Evolutionary conservation across 2,113 vertebrate genomes (phyloP).

Genomic region (Uria aalge): DNA sequence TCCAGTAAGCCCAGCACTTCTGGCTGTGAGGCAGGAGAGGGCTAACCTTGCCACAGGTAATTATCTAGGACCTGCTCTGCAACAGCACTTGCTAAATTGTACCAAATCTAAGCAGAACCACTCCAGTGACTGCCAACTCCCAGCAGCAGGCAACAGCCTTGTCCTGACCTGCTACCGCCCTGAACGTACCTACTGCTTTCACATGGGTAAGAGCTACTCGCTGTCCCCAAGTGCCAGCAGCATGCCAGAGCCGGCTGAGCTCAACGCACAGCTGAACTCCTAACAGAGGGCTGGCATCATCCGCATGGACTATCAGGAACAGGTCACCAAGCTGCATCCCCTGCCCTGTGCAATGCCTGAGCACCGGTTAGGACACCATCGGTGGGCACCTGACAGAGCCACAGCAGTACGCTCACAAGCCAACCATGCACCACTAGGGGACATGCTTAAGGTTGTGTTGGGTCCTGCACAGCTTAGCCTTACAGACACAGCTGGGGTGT

Average conservation of each 20-base stretch:
- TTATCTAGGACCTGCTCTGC: not conserved
- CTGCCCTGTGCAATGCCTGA: rapidly evolving
- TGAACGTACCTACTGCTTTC: not conserved
- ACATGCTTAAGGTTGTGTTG: not conserved
- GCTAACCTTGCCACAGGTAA: not conserved
- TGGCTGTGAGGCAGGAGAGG: not conserved
- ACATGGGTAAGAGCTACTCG: not conserved
- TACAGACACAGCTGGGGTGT: not conserved
- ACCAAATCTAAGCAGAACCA: not conserved
- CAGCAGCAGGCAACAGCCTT: not conserved
- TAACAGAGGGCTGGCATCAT: not conserved
- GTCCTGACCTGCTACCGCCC: not conserved
- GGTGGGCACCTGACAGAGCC: rapidly evolving
- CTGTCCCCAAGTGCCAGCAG: not conserved
- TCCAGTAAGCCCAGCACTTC: not conserved
- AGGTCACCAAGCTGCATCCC: not conserved
- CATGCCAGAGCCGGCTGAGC: not conserved
- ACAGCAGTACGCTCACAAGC: not conserved
- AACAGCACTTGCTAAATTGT: not conserved
- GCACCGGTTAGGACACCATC: rapidly evolving
- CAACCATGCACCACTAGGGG: rapidly evolving
- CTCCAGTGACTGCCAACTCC: not conserved
- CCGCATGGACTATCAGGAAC: rapidly evolving
- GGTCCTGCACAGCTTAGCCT: not conserved
- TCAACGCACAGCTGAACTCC: not conserved